A percentile compares a stretch with the other conserved stretches of the same genome.
These are phyloP conservation scores for Cephus nigrinus DNA, from an alignment of 2,888 invertebrate species.

Conservation along the genomic window DNA sequence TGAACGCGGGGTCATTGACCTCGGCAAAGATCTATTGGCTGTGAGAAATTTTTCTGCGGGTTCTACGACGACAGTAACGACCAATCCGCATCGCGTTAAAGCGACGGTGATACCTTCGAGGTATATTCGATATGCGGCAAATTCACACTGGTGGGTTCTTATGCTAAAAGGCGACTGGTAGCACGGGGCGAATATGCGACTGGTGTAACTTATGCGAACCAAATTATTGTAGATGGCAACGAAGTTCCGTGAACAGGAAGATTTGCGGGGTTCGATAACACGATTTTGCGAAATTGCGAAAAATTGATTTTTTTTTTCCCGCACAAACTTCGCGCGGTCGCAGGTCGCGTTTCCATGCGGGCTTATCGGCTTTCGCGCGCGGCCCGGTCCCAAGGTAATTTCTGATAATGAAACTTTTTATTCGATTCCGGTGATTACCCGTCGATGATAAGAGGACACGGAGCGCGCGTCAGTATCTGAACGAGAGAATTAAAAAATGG, in stretches of 20 bases:
- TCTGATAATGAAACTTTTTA: slow-evolving; percentile 8
- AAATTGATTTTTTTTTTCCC: background rate
- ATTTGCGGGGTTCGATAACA: too few relatives aligned
- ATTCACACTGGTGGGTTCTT: too few relatives aligned
- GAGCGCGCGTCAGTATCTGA: background rate
- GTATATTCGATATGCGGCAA: too few relatives aligned
- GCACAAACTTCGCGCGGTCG: background rate
- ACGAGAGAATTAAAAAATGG: background rate
- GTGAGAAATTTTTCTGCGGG: too few relatives aligned
- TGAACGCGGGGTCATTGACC: too few relatives aligned
- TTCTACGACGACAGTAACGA: background rate
- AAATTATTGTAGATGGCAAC: background rate
- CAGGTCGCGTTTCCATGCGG: background rate
- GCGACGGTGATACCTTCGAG: too few relatives aligned
- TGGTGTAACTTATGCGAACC: too few relatives aligned
- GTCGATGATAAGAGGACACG: background rate
- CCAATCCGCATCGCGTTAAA: background rate
- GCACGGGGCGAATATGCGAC: too few relatives aligned
- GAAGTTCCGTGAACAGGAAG: background rate
- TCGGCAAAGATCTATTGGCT: too few relatives aligned
- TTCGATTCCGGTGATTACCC: slow-evolving; percentile 7
- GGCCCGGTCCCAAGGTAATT: slow-evolving; percentile 1
- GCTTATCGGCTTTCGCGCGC: background rate
- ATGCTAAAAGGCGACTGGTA: too few relatives aligned
- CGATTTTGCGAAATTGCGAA: background rate